Evolutionary conservation across 2,113 vertebrate species (phyloP).

Genomic region (Elaphurus davidianus): DNA sequence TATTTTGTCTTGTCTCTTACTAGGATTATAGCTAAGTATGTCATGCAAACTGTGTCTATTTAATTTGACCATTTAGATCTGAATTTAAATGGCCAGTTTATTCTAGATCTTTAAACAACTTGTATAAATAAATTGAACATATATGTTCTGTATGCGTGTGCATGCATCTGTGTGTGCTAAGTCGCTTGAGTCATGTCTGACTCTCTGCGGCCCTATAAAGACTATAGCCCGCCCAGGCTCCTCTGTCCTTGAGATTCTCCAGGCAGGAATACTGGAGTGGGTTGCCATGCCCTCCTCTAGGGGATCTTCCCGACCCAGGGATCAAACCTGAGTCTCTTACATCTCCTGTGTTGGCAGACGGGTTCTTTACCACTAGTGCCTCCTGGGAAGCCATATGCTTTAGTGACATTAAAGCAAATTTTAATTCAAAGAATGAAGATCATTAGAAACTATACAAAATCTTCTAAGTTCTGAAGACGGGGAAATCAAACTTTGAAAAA

Average conservation of each 20-base stretch:
- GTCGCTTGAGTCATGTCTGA: not conserved
- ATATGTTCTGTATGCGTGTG: not conserved
- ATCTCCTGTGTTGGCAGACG: not conserved
- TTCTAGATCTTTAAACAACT: not conserved
- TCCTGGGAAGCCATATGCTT: not conserved
- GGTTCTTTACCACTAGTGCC: not conserved
- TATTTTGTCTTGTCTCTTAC: not conserved
- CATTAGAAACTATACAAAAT: not conserved
- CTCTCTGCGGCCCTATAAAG: not conserved
- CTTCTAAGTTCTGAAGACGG: not conserved
- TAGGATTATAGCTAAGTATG: not conserved
- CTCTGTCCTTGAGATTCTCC: not conserved
- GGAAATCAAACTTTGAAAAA: not conserved
- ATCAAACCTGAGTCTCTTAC: not conserved
- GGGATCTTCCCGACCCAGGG: not conserved
- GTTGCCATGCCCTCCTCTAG: not conserved
- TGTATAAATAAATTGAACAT: not conserved
- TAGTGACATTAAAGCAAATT: not conserved
- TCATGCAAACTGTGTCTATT: not conserved
- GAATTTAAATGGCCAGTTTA: not conserved
- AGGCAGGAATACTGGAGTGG: not conserved
- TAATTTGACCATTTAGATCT: not conserved
- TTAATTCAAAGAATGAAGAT: not conserved
- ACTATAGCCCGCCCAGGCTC: not conserved
- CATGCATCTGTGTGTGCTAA: not conserved